Evolutionary conservation across 2,797 vertebrate genomes (phyloP), one percentile per base, ranked within the genome.

Genomic region (Hyperoplus immaculatus): DNA sequence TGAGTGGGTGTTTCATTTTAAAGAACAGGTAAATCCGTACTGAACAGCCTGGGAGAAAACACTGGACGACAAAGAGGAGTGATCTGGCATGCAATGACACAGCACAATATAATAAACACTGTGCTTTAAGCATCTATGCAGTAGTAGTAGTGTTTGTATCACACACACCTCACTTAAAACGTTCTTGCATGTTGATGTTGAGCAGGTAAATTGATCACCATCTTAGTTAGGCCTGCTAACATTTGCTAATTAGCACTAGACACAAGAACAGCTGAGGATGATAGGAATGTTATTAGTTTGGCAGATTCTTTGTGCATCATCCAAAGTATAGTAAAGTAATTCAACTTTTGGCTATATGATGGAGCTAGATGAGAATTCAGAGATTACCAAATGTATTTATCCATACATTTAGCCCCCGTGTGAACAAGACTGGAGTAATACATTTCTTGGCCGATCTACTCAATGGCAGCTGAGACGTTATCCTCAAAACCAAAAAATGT

Each of bases 1-100:
- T 69, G 42, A 65, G 75, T 67, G 46, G 69, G 55, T n/a, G 73
- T 77, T 81, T 77, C 55, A 75, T 71, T 86, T 78, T 61, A 63
- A 72, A 80, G 76, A 77, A 71, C 69, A 58, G 72, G 71, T 71
- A 73, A 75, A 86, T 69, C 36, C 77, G 46, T 67, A 64, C 49
- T 50, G 66, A 76, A 56, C 63, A 79, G 57, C 55, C 67, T 68
- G 42, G 75, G 56, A 75, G 73, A 39, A 86, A 75, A 82, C 58
- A 69, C 38, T 62, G 14, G 47, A 47, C 55, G 57, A 60, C 45
- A 58, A 12, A 61, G 56, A 70, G 50, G 46, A 47, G 55, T 16
- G n/a, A 71, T 58, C 15, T 60, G 11, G 38, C 61, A 53, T 42
- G 21, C 39, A 71, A 51, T 67, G 18, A 71, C 60, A 70, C 11